Base-by-base conservation (phyloP, 2,888 invertebrate species). In the Ectemnius cavifrons region DNA sequence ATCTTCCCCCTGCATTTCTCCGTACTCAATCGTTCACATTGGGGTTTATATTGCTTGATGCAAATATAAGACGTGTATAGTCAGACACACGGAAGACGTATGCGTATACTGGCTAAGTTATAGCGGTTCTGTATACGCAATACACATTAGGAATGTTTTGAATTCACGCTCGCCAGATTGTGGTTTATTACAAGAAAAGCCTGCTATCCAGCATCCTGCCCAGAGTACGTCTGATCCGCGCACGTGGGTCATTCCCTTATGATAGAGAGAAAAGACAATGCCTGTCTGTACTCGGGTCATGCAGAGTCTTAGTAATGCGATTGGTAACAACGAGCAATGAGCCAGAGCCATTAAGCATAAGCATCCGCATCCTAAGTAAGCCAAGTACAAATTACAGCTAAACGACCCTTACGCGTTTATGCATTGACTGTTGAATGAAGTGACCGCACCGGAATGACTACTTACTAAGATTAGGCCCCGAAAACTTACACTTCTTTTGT, bases 351-450 rank as follows among this genome's bases (percentile, higher is more conserved):
- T 45, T 67, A 14, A 47, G 61, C 58, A 59, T 18, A 71, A 64
- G 52, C 71, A 46, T 71, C 75, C 71, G 37, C 75, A 65, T 61
- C 71, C 64, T 66, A 75, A 71, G 75, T 75, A 77, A 77, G 72
- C 63, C 75, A 68, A 75, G 63, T 65, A 71, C 65, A 71, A 75
- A 66, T 52, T 28, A 61, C 63, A 65, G 63, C 62, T 71, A 68
- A 75, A 59, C 56, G 75, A 37, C 65, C 52, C 60, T 72, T 75
- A 62, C 65, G 62, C 46, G 75, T 63, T 68, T 66, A 67, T 58
- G 62, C 59, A 37, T 62, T 52, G 67, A 75, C 59, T 63, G 52
- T 64, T 56, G 60, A 76, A 76, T 66, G 68, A 75, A 63, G 65
- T 72, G 49, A 37, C 52, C 52, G 65, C 20, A 65, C 37, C 37